A percentile compares a stretch with the other conserved stretches of the same genome.
Evolutionary conservation across 1,140 invertebrate species (phyloP).

Genomic region (Pentalonia nigronervosa): DNA sequence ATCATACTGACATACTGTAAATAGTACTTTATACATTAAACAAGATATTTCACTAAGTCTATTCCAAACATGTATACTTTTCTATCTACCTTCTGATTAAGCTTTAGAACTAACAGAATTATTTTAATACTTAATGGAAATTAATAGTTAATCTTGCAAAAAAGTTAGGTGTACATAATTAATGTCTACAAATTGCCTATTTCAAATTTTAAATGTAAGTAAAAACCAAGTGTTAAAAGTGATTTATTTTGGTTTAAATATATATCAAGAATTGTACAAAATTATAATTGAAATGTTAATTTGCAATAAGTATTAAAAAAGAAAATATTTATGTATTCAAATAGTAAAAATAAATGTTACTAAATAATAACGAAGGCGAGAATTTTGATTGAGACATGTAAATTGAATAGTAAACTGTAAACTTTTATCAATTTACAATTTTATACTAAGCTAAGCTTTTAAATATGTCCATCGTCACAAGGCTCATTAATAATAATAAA

Average conservation of each 20-base stretch:
- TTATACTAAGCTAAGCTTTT: neutral
- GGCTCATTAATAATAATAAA: neutral
- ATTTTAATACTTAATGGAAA: neutral
- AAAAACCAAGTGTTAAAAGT: too few relatives aligned
- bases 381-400: neutral
- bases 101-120: neutral
- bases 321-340: neutral
- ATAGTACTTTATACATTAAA: neutral
- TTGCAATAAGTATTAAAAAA: neutral
- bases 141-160: neutral
- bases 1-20: neutral
- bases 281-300: neutral
- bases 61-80: neutral
- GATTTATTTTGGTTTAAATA: too few relatives aligned
- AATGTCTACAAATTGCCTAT: neutral
- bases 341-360: neutral
- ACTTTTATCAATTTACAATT: neutral
- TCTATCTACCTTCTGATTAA: neutral
- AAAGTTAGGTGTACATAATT: neutral
- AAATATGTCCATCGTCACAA: neutral
- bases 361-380: neutral
- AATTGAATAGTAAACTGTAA: neutral
- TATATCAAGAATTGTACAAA: too few relatives aligned
- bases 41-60: neutral
- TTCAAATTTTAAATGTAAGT: neutral